Evolutionary conservation across 37 sponge, comb jelly and placozoan species (phyloP), one percentile per base, ranked within the genome.

Genomic region (Spongilla lacustris): DNA sequence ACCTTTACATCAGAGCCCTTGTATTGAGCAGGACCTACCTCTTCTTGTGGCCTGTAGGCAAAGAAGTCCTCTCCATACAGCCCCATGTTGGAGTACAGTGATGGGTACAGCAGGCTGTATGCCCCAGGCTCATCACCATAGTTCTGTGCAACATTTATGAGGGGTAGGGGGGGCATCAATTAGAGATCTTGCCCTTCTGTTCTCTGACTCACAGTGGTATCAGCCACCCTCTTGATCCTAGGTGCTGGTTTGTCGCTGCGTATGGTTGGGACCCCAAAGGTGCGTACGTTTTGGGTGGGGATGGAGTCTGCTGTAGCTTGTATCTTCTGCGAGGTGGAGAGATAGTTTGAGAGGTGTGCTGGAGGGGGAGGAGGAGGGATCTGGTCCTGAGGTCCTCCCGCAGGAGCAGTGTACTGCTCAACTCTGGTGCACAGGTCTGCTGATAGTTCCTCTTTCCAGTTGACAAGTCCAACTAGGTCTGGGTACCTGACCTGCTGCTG

Each of bases 81-180:
- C 4, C 97, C 97, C 21, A 69, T 81, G 75, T 78, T 93, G 67
- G 97, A 88, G 85, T 91, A 94, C 73, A 95, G 68, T 66, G 97
- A 97, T 8, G 99, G 99, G 74, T 95, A 92, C 71, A 99, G 77
- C 19, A 99, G 92, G 10, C 96, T 96, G 83, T 95, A 95, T 13
- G 96, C 97, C 78, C 89, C 96, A 0, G 91, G 84, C 84, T 99
- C 97, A 87, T 99, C 99, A 4, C 99, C 99, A 84, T 99, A 99
- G 77, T 97, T 99, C 95, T 96, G 69, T 6, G 6, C n/a, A n/a
- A n/a, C n/a, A n/a, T n/a, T n/a, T n/a, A n/a, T n/a, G n/a, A n/a
- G 25, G 50, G 72, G 73, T 41, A 81, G 73, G 31, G 26, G 27
- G 11, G 26, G 23, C 26, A 37, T 28, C 34, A 77, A 33, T 38